phyloP scores from a whole-genome alignment of 1,140 invertebrate species.

The Lasaia peninsularis region DNA sequence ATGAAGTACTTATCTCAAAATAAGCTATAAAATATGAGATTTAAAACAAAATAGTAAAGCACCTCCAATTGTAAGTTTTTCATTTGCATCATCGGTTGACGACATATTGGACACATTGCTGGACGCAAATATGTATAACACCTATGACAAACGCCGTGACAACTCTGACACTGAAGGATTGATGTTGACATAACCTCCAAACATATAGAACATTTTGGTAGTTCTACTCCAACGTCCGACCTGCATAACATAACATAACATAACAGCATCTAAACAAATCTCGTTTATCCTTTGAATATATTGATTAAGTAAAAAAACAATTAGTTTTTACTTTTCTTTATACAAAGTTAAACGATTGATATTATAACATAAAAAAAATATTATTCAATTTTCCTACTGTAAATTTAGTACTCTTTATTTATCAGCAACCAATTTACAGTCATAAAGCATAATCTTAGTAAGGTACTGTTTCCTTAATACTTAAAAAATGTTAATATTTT shows the following conservation, averaged over 20 bases:
- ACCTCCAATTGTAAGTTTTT: conserved; percentile 87
- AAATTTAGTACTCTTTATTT: no score
- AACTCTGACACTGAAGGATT: conserved; percentile 85
- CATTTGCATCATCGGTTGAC: conserved; percentile 83
- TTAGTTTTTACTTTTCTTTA: no score
- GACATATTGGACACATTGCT: conserved; percentile 86
- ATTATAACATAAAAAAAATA: no score
- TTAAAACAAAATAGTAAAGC: conserved; percentile 4
- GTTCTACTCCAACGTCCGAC: conserved; percentile 26
- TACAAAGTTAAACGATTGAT: no score
- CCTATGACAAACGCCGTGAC: conserved; percentile 85
- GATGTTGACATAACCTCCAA: conserved; percentile 87
- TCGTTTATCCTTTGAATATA: no score
- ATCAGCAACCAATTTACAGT: no score
- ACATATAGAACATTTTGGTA: conserved; percentile 87
- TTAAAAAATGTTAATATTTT: no score
- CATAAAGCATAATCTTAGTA: no score
- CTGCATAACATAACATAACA: conserved; percentile 9
- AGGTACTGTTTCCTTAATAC: no score
- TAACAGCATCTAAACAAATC: no score
- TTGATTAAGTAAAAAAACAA: no score
- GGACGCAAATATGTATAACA: conserved; percentile 81
- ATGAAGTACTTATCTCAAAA: not conserved
- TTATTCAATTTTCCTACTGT: no score
- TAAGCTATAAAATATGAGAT: not conserved